A percentile compares a stretch with the other conserved stretches of the same genome.
phyloP scores from a whole-genome alignment of 1,140 invertebrate species.

The Agraylea sexmaculata region DNA sequence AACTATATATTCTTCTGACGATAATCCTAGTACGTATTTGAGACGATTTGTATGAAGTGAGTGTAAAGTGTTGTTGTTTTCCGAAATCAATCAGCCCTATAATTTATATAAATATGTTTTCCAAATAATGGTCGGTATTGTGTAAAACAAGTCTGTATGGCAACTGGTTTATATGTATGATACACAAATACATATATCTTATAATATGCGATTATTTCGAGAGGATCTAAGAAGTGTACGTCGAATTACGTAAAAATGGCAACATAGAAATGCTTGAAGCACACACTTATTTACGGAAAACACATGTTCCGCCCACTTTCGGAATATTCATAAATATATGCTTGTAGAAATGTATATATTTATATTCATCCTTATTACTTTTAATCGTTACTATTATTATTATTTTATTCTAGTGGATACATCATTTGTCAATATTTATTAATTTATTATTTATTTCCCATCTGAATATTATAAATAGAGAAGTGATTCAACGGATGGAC shows the following conservation, averaged over 20 bases:
- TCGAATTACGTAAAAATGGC: slow-evolving; percentile 26
- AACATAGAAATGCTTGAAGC: slow-evolving; percentile 45
- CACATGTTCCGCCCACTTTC: too few species aligned
- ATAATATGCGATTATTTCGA: slow-evolving; percentile 3
- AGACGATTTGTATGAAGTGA: slow-evolving; percentile 20
- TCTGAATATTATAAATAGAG: too few species aligned
- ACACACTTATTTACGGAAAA: slow-evolving; percentile 25
- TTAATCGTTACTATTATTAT: too few species aligned
- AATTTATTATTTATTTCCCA: too few species aligned
- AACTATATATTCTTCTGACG: slow-evolving; percentile 20
- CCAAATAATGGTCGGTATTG: too few species aligned
- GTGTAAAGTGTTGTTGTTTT: slow-evolving; percentile 20
- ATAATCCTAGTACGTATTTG: slow-evolving; percentile 23
- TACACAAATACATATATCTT: neutral
- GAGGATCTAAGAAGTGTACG: slow-evolving; percentile 4
- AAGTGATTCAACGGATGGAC: too few species aligned
- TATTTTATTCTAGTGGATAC: too few species aligned
- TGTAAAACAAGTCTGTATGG: slow-evolving; percentile 5
- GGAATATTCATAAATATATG: too few species aligned
- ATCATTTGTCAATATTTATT: too few species aligned
- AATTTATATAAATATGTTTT: neutral
- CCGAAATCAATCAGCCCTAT: too few species aligned
- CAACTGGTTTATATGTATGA: slow-evolving; percentile 1
- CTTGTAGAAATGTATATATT: too few species aligned
- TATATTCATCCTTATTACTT: too few species aligned